A percentile compares a stretch with the other conserved stretches of the same genome.
phyloP scores from a whole-genome alignment of 2,888 invertebrate genomes.

The Drosophila quinaria region DNA sequence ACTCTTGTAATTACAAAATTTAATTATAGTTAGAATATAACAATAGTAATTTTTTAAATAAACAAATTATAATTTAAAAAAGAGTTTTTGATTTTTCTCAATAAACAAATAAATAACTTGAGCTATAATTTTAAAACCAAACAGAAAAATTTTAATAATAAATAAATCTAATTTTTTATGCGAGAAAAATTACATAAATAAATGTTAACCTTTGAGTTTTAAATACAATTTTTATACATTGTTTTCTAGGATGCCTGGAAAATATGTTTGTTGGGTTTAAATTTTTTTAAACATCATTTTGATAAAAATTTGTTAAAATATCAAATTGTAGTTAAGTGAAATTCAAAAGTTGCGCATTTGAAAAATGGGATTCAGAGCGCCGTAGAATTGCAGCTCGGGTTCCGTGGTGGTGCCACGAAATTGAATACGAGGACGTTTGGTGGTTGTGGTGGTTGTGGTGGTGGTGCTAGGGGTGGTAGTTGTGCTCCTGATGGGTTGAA shows the following conservation, averaged over 20 bases:
- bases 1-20: slow-evolving; percentile 7
- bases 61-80: neutral
- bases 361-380: slow-evolving; percentile 70
- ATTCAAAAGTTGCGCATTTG: slow-evolving; percentile 51
- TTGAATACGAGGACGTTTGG: slow-evolving; percentile 12
- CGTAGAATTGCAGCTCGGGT: slow-evolving; percentile 57
- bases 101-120: neutral
- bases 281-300: too few species aligned
- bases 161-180: too few species aligned
- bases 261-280: too few species aligned
- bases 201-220: too few species aligned
- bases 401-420: slow-evolving; percentile 34
- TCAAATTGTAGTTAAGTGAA: neutral
- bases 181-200: too few species aligned
- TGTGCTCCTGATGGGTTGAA: slow-evolving; percentile 20
- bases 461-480: slow-evolving; percentile 1
- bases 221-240: too few species aligned
- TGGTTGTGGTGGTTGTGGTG: neutral
- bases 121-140: neutral
- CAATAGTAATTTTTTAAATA: slow-evolving; percentile 9
- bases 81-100: neutral
- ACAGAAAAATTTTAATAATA: too few species aligned
- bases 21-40: slow-evolving; percentile 22
- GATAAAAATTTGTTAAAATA: neutral
- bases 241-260: too few species aligned